phyloP scores from a whole-genome alignment of 2,113 vertebrate genomes.

The Paracanthobrama guichenoti region DNA sequence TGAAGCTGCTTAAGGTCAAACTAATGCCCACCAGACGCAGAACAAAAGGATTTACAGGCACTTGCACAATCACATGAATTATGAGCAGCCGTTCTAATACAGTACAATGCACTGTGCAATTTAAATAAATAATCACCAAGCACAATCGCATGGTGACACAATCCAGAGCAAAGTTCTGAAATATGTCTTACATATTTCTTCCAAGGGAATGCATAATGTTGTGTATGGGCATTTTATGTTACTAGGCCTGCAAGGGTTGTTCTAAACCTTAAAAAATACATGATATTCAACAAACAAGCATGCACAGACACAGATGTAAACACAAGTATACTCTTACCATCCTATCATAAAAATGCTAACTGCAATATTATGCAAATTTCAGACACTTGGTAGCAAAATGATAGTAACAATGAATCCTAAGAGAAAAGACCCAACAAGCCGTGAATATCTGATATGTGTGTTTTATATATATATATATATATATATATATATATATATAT shows the following conservation, averaged over 20 bases:
- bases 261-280: conserved; percentile 19
- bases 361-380: conserved; percentile 15
- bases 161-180: conserved; percentile 25
- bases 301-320: neutral
- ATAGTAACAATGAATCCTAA: conserved; percentile 12
- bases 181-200: neutral
- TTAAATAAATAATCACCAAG: conserved; percentile 13
- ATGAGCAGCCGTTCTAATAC: neutral
- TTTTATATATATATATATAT: neutral
- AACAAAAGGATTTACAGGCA: conserved; percentile 38
- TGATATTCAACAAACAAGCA: neutral
- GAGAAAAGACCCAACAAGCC: neutral
- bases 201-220: neutral
- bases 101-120: neutral
- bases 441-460: neutral
- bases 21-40: conserved; percentile 12
- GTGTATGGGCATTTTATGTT: neutral
- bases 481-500: neutral
- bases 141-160: neutral
- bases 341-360: neutral
- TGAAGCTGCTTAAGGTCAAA: conserved; percentile 34
- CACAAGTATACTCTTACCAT: neutral
- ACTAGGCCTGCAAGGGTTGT: neutral
- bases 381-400: conserved; percentile 1
- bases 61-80: neutral